Base-by-base conservation (phyloP, 2,888 invertebrate genomes). In the Drosophila acutilabella region DNA sequence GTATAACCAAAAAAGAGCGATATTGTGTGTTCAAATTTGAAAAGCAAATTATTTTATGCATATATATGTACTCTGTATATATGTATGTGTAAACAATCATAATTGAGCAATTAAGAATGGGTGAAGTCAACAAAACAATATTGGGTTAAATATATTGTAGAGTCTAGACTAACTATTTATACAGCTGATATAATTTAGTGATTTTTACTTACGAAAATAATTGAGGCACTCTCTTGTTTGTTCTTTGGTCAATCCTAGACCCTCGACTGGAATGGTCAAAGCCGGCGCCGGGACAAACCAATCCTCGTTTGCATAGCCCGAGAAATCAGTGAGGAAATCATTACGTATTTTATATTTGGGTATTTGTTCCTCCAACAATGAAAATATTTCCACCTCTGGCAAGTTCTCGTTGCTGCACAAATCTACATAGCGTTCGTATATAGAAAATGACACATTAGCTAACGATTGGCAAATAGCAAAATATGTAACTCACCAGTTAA, bases 361-460 rank as follows among this genome's bases (percentile, higher is more conserved):
- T 92, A 98, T 97, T 93, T 97, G 97, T 93, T 98, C 98, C 93
- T 98, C 97, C 84, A 98, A 94, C 83, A 98, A 94, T 93, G 98
- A 98, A 93, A 98, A 96, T 91, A 98, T 97, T 94, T 98, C 98
- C 90, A 98, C 98, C 94, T 98, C 98, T 75, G 98, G 97, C 93
- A 98, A 94, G 93, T 97, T 96, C 92, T 96, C 97, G 93, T 96
- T 96, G 94, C 96, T 97, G 95, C 97, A 98, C 94, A 98, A 94
- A 94, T 98, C 98, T 98, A 71, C 44, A 51, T 14, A 30, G 4
- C 14, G 13, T 20, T 20, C 33, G 38, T 13, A 8, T 2, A 59
- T 30, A 8, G 30, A 13, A 44, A 36, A 41, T 44, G 20, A 26
- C 11, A 40, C 33, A 61, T 50, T 64, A 52, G 56, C 23, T 57